These are phyloP conservation scores for Enteromius radiatus DNA, from an alignment of 2,797 vertebrate genomes.

Conservation along the genomic window DNA sequence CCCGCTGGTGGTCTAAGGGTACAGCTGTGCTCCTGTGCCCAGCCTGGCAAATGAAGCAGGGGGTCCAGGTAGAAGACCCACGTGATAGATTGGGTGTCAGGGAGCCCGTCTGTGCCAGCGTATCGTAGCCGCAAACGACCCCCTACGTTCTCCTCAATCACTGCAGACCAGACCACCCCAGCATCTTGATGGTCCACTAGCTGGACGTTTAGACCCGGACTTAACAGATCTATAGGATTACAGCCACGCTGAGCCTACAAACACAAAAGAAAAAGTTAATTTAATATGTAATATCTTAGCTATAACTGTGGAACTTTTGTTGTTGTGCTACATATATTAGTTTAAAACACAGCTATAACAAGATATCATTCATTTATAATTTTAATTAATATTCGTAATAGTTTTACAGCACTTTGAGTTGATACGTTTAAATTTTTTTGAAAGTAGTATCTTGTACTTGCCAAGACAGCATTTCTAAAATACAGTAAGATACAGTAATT, in stretches of 20 bases:
- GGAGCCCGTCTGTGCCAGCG: slow-evolving; percentile 83
- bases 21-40: slow-evolving; percentile 87
- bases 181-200: slow-evolving; percentile 84
- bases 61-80: slow-evolving; percentile 96
- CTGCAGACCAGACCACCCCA: slow-evolving; percentile 86
- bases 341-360: background rate
- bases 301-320: background rate
- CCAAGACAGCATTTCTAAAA: background rate
- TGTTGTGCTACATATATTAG: background rate
- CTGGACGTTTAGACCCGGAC: slow-evolving; percentile 87
- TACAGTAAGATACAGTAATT: background rate
- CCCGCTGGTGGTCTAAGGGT: slow-evolving; percentile 88
- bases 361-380: background rate
- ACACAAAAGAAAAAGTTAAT: background rate
- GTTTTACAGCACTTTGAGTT: background rate
- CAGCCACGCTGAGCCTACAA: slow-evolving; percentile 88
- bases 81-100: slow-evolving; percentile 81
- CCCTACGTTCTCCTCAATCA: slow-evolving; percentile 90
- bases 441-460: background rate
- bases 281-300: slow-evolving; percentile 7
- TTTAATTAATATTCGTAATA: background rate
- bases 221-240: slow-evolving; percentile 92
- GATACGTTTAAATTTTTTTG: background rate
- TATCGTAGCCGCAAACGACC: slow-evolving; percentile 89
- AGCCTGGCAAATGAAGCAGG: slow-evolving; percentile 91